Base-by-base conservation (phyloP, 2,113 vertebrate species). In the Pelmatolapia mariae region DNA sequence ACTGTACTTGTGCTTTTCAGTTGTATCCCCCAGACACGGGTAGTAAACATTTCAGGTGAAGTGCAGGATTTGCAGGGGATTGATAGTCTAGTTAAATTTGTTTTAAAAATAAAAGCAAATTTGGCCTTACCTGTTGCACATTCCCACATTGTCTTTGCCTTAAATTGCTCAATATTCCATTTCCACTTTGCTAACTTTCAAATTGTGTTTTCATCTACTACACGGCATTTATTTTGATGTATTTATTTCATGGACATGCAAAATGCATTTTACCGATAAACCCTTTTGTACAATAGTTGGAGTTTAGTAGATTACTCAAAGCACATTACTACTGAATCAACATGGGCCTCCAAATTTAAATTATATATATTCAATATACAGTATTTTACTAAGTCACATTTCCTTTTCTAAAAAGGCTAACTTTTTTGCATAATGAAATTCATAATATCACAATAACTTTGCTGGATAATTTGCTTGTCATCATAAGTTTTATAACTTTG, bases 341-440 rank as follows among this genome's bases (percentile, higher is more conserved):
- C 68, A 81, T 40, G 93, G 95, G 95, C 95, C 94, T 96, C 87
- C 93, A 89, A 94, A 95, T 95, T 95, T 90, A 93, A 96, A 96
- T 94, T 93, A 95, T 89, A 93, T 86, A 82, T 90, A 80, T 93
- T 94, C 86, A 95, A 95, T 93, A 92, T 95, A 92, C 94, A 96
- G 90, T 94, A 91, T 94, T 93, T 92, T 89, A 68, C 91, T 95
- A 92, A 94, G 93, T 96, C 94, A 94, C 89, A 87, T 91, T 91
- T 96, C 71, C 92, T 93, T 86, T 95, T 94, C 95, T 96, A 96
- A 89, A 95, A 95, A 94, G 92, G 91, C 95, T 97, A 97, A 89
- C 85, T 87, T 96, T 97, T 94, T 97, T 97, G 96, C 96, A 96
- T 97, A 94, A 96, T 96, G 91, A 96, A 96, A 95, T 95, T 96